Percentiles rank a stretch among this genome's conserved stretches.
phyloP scores from a whole-genome alignment of 1,140 invertebrate genomes.

The Drosophila lacertosa region DNA sequence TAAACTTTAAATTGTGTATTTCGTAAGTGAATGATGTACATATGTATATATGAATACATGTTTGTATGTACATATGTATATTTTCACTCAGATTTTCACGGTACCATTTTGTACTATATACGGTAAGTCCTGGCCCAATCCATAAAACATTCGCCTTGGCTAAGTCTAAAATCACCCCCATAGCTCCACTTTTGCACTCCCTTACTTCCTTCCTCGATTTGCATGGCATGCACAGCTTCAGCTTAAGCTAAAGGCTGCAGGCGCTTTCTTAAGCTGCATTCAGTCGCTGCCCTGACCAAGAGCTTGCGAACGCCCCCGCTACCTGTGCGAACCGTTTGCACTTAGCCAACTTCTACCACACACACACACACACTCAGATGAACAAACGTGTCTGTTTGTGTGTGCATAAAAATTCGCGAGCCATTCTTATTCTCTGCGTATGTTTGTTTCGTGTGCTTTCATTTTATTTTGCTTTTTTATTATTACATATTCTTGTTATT shows the following conservation, averaged over 20 bases:
- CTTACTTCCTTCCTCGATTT: slow-evolving; percentile 22
- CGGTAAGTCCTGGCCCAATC: slow-evolving; percentile 8
- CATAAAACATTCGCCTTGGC: slow-evolving; percentile 27
- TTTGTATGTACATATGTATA: slow-evolving; percentile 10
- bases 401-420: slow-evolving; percentile 63
- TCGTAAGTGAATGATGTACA: too few relatives aligned
- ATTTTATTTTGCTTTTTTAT: slow-evolving; percentile 60
- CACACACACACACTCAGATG: slow-evolving; percentile 1
- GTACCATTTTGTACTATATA: background rate
- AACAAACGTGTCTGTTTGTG: slow-evolving; percentile 11
- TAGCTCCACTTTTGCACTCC: background rate
- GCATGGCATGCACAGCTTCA: slow-evolving; percentile 20
- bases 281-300: slow-evolving; percentile 26
- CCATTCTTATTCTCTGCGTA: slow-evolving; percentile 45
- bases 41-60: slow-evolving; percentile 8
- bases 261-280: slow-evolving; percentile 22
- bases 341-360: slow-evolving; percentile 13
- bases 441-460: slow-evolving; percentile 55
- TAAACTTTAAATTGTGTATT: too few relatives aligned
- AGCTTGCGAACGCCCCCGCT: slow-evolving; percentile 26
- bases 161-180: slow-evolving; percentile 8
- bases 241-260: slow-evolving; percentile 3
- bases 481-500: slow-evolving; percentile 66
- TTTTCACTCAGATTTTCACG: background rate
- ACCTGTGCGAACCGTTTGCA: slow-evolving; percentile 13